A percentile compares a stretch with the other conserved stretches of the same genome.
phyloP scores from a whole-genome alignment of 1,140 invertebrate species.

The Lepidurus apus region DNA sequence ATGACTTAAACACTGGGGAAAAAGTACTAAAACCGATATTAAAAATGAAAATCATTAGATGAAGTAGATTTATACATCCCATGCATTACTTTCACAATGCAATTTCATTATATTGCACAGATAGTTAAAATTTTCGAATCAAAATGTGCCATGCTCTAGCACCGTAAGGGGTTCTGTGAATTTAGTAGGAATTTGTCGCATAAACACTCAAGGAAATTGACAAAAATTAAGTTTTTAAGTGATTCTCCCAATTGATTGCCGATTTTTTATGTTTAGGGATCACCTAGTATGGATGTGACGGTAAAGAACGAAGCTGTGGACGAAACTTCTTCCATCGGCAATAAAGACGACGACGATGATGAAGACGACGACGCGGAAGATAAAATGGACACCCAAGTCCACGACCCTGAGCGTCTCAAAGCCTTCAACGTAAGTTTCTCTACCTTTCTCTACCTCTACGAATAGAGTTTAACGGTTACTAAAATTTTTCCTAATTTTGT shows the following conservation, averaged over 20 bases:
- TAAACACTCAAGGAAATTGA: too few species aligned
- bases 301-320: slow-evolving; percentile 8
- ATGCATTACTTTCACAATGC: too few species aligned
- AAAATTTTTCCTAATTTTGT: slow-evolving; percentile 40
- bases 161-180: too few species aligned
- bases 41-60: too few species aligned
- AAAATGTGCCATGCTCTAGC: too few species aligned
- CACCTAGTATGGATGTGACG: slow-evolving; percentile 1
- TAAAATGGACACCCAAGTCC: slow-evolving; percentile 74
- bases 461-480: slow-evolving; percentile 11
- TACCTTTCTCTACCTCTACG: slow-evolving; percentile 28
- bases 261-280: neutral
- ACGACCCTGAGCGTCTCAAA: slow-evolving; percentile 91
- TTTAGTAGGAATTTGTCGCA: too few species aligned
- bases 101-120: too few species aligned
- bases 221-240: neutral
- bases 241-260: neutral
- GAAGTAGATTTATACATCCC: too few species aligned
- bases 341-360: slow-evolving; percentile 70
- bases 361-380: slow-evolving; percentile 84
- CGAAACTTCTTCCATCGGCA: slow-evolving; percentile 25
- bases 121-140: too few species aligned
- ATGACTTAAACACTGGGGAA: too few species aligned
- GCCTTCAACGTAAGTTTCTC: slow-evolving; percentile 83
- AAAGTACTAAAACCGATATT: too few species aligned